Percentiles rank a stretch among this genome's conserved stretches.
Evolutionary conservation across 2,888 invertebrate genomes (phyloP).

Genomic region (Eupeodes latifasciatus): DNA sequence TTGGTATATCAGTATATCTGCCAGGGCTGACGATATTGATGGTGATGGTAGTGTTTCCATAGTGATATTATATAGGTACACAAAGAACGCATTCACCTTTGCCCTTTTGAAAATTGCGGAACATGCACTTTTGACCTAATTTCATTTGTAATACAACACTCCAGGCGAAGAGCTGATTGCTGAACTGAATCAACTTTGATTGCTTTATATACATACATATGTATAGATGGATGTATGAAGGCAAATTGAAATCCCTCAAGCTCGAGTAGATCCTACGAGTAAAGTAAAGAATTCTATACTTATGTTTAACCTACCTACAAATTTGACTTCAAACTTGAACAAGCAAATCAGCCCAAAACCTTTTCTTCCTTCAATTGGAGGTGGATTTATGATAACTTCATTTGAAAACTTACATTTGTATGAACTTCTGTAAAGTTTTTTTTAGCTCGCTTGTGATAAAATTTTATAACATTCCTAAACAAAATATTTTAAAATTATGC

Average conservation of each 20-base stretch:
- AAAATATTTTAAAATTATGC: neutral
- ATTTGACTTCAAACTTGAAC: neutral
- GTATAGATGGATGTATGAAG: constrained; percentile 10
- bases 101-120: constrained; percentile 42
- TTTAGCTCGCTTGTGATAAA: neutral
- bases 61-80: neutral
- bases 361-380: neutral
- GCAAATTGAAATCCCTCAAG: constrained; percentile 13
- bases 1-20: neutral
- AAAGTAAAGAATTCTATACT: neutral
- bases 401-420: neutral
- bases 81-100: constrained; percentile 50
- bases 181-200: constrained; percentile 42
- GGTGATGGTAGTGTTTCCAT: constrained; percentile 5
- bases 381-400: constrained; percentile 13
- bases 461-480: neutral
- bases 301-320: neutral
- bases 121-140: constrained; percentile 57
- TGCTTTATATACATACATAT: constrained; percentile 20
- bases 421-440: neutral
- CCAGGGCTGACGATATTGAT: neutral
- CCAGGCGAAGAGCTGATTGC: constrained; percentile 30
- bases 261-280: too few relatives aligned
- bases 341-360: constrained; percentile 3
- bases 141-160: constrained; percentile 44